phyloP scores from a whole-genome alignment of 2,888 invertebrate species.

The Drosophila peninsularis region DNA sequence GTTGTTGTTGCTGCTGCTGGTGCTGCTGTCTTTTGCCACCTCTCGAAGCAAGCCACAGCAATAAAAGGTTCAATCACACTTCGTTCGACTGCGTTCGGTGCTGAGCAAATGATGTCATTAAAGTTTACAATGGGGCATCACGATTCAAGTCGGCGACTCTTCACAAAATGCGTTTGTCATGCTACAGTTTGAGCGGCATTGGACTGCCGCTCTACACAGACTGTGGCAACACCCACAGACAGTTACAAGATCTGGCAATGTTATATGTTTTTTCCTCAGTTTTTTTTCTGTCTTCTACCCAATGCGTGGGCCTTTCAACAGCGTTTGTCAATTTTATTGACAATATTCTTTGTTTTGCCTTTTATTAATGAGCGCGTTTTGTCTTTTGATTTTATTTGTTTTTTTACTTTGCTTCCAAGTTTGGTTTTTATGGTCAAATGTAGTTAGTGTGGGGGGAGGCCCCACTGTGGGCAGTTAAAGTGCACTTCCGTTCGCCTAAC shows the following conservation, averaged over 20 bases:
- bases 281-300: constrained; percentile 1
- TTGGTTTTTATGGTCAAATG: constrained; percentile 48
- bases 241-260: constrained; percentile 32
- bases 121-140: constrained; percentile 59
- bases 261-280: not conserved
- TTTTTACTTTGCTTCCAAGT: constrained; percentile 36
- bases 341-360: constrained; percentile 65
- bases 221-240: constrained; percentile 51
- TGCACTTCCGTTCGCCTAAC: constrained; percentile 73
- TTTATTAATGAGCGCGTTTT: constrained; percentile 77
- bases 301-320: constrained; percentile 59
- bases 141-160: constrained; percentile 38
- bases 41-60: constrained; percentile 45
- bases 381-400: constrained; percentile 35
- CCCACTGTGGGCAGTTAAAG: constrained; percentile 64
- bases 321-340: constrained; percentile 63
- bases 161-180: constrained; percentile 70
- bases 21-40: constrained; percentile 35
- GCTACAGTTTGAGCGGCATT: constrained; percentile 63
- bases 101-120: constrained; percentile 73
- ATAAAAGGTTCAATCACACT: constrained; percentile 78
- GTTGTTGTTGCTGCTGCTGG: constrained; percentile 8
- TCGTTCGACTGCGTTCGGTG: constrained; percentile 15
- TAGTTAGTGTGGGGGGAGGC: constrained; percentile 33
- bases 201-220: constrained; percentile 2